These are phyloP conservation scores for Arenaria interpres DNA, from an alignment of 2,113 vertebrate species.

Conservation along the genomic window DNA sequence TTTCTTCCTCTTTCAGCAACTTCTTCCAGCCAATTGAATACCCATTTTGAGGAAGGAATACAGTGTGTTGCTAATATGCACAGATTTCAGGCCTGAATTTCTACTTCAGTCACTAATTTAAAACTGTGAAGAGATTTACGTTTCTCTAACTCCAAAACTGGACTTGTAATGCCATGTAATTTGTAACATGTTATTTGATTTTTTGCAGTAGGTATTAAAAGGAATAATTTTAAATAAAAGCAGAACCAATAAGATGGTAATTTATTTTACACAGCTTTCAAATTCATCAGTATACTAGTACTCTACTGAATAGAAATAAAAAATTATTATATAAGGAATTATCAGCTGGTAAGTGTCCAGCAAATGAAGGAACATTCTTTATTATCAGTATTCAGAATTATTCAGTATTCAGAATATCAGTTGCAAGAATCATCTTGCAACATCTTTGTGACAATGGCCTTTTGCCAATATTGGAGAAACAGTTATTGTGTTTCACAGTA, in stretches of 20 bases:
- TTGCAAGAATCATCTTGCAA: too few species aligned
- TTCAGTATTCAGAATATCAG: neutral
- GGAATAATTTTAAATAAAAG: neutral
- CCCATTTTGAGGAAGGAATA: neutral
- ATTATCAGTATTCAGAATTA: neutral
- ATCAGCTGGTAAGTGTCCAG: neutral
- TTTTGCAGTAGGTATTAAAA: neutral
- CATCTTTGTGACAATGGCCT: neutral
- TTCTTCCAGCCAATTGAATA: constrained; percentile 23
- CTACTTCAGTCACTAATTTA: neutral
- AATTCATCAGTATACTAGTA: neutral
- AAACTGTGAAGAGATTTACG: neutral
- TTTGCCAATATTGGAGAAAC: neutral
- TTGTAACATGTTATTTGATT: neutral
- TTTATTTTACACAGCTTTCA: neutral
- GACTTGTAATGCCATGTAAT: neutral
- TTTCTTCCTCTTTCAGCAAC: constrained; percentile 41
- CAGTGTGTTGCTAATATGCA: neutral
- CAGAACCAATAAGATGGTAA: neutral
- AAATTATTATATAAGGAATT: neutral
- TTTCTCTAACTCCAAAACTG: neutral
- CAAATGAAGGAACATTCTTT: neutral
- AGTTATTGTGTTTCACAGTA: neutral
- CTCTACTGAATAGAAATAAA: neutral
- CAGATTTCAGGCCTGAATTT: neutral